These are phyloP conservation scores for Arrhopalites spinosus DNA, from an alignment of 2,888 invertebrate species.

Conservation along the genomic window DNA sequence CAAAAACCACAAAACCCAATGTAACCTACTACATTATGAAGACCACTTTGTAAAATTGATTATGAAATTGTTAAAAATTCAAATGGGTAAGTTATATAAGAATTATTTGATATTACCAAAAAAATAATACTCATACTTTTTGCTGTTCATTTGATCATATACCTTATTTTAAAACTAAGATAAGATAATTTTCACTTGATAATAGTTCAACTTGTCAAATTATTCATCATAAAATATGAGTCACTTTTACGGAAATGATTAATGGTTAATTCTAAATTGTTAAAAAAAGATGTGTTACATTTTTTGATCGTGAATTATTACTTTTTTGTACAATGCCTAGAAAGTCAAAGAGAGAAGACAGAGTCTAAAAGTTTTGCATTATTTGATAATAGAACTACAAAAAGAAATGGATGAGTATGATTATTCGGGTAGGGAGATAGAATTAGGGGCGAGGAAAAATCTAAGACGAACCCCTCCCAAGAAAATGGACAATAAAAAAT, in stretches of 20 bases:
- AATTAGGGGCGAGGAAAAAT: background rate
- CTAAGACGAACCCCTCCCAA: slow-evolving; percentile 30
- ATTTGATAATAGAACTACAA: too few species aligned
- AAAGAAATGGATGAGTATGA: too few species aligned
- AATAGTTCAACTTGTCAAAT: background rate
- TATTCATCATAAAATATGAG: background rate
- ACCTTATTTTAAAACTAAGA: too few species aligned
- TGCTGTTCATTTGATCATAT: too few species aligned
- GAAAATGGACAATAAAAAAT: background rate
- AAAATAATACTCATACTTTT: too few species aligned
- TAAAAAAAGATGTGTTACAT: background rate
- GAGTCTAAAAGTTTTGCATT: background rate
- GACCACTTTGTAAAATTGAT: too few species aligned
- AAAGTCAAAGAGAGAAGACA: background rate
- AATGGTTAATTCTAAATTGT: background rate
- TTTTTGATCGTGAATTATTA: background rate
- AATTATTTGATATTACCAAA: too few species aligned
- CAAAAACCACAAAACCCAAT: too few species aligned
- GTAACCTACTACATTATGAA: too few species aligned
- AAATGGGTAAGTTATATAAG: too few species aligned
- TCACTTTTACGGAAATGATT: background rate
- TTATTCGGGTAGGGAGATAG: background rate
- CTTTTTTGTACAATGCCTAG: background rate
- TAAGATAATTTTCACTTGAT: too few species aligned
- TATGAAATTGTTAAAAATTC: too few species aligned